Evolutionary conservation across 1,140 invertebrate species (phyloP).

Genomic region (Holotrichia oblita): DNA sequence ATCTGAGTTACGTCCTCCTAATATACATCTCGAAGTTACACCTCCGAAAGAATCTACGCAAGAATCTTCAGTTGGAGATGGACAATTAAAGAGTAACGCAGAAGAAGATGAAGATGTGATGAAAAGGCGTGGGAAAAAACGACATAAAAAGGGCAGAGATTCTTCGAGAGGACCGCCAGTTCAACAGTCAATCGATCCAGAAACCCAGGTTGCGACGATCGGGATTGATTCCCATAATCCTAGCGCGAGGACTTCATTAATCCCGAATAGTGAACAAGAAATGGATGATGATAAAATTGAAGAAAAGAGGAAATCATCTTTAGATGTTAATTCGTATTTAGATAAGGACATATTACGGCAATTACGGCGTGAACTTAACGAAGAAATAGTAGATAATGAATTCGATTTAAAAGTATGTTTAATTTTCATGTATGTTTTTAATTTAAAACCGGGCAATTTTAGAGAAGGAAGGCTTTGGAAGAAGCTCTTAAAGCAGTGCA

Average conservation of each 20-base stretch:
- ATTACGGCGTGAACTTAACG: slow-evolving; percentile 71
- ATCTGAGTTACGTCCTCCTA: not conserved
- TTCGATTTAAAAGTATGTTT: slow-evolving; percentile 70
- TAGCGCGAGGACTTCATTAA: slow-evolving; percentile 66
- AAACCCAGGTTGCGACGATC: slow-evolving; percentile 69
- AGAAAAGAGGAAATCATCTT: slow-evolving; percentile 21
- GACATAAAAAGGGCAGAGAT: slow-evolving; percentile 63
- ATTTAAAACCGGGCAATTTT: slow-evolving; percentile 43
- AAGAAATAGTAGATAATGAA: slow-evolving; percentile 73
- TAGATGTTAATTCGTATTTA: slow-evolving; percentile 60
- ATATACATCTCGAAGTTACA: slow-evolving; percentile 38
- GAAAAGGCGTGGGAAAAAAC: slow-evolving; percentile 61
- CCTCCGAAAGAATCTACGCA: slow-evolving; percentile 10
- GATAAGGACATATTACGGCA: slow-evolving; percentile 71
- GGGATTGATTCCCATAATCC: slow-evolving; percentile 66
- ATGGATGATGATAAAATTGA: slow-evolving; percentile 32
- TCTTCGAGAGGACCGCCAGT: slow-evolving; percentile 63
- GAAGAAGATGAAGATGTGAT: slow-evolving; percentile 57
- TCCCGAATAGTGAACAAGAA: slow-evolving; percentile 53
- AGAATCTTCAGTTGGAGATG: not conserved
- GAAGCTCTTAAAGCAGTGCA: slow-evolving; percentile 69
- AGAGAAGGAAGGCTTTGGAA: slow-evolving; percentile 70
- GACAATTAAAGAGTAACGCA: slow-evolving; percentile 42
- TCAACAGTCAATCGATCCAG: slow-evolving; percentile 65
- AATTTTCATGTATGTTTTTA: slow-evolving; percentile 24